phyloP scores from a whole-genome alignment of 1,140 invertebrate species.

The Heliothis virescens region DNA sequence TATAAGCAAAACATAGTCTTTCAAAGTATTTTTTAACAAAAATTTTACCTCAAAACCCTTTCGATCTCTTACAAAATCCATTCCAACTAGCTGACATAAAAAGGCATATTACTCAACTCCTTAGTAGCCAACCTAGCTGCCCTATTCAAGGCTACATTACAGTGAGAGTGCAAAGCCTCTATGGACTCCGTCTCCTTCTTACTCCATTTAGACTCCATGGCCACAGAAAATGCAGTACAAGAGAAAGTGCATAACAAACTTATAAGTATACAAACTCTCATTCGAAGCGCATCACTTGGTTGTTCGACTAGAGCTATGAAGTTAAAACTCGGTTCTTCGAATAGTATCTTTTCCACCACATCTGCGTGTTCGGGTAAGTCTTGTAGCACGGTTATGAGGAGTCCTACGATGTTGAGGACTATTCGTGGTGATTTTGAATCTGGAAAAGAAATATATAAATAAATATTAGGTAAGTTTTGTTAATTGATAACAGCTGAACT shows the following conservation, averaged over 20 bases:
- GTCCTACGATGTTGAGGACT: slow-evolving; percentile 89
- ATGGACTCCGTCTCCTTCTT: slow-evolving; percentile 77
- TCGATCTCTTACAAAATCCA: no score
- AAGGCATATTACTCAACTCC: slow-evolving; percentile 83
- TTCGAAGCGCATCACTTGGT: slow-evolving; percentile 87
- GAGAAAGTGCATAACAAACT: slow-evolving; percentile 89
- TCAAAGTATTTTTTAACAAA: no score
- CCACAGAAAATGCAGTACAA: slow-evolving; percentile 88
- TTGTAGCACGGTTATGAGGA: slow-evolving; percentile 91
- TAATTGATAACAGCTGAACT: no score
- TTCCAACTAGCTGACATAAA: slow-evolving; percentile 74
- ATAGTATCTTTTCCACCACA: slow-evolving; percentile 90
- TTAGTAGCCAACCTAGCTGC: slow-evolving; percentile 81
- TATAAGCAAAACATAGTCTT: no score
- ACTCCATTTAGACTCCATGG: slow-evolving; percentile 87
- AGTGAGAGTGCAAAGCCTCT: slow-evolving; percentile 79
- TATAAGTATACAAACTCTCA: slow-evolving; percentile 89
- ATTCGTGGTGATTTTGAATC: slow-evolving; percentile 87
- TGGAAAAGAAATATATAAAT: slow-evolving; percentile 80
- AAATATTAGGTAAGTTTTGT: no score
- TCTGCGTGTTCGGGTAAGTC: slow-evolving; percentile 91
- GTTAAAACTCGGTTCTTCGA: slow-evolving; percentile 85
- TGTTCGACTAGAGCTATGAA: slow-evolving; percentile 88
- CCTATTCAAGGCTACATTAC: slow-evolving; percentile 80
- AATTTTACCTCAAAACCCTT: no score